These are phyloP conservation scores for Drosophila pseudoobscura DNA, from an alignment of 1,140 invertebrate species.

Conservation along the genomic window DNA sequence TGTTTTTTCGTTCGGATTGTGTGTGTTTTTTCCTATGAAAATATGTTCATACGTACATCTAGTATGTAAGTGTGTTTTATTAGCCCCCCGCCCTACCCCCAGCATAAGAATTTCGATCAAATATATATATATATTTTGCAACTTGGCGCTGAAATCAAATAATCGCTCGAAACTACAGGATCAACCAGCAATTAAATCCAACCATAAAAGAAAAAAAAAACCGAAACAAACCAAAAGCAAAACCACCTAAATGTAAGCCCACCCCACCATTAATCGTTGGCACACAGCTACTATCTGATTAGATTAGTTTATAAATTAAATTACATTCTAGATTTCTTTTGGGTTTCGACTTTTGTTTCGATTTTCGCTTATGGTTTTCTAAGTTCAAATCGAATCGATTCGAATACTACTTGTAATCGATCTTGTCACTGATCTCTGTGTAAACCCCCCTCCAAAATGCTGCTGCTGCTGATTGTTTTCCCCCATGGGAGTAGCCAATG, in stretches of 20 bases:
- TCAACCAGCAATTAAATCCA: conserved; percentile 26
- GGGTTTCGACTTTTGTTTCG: conserved; percentile 9
- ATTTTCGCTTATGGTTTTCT: conserved; percentile 26
- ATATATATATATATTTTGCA: conserved; percentile 50
- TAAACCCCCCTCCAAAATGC: not conserved
- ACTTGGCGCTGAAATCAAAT: conserved; percentile 83
- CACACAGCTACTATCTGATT: conserved; percentile 29
- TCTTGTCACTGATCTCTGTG: conserved; percentile 11
- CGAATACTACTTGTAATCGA: conserved; percentile 15
- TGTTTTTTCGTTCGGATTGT: conserved; percentile 28
- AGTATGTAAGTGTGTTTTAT: conserved; percentile 44
- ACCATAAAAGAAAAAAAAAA: conserved; percentile 35
- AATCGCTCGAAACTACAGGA: conserved; percentile 50
- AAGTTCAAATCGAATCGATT: conserved; percentile 21
- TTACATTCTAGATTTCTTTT: conserved; percentile 14
- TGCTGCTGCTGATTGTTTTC: conserved; percentile 10
- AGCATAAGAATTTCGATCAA: conserved; percentile 52
- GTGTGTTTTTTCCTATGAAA: conserved; percentile 7
- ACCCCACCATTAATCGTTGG: conserved; percentile 1
- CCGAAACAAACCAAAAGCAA: conserved; percentile 45
- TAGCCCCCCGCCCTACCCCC: conserved; percentile 9
- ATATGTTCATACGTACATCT: conserved; percentile 3
- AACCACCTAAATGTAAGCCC: conserved; percentile 53
- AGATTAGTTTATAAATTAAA: conserved; percentile 17
- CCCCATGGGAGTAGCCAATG: conserved; percentile 37